phyloP scores from a whole-genome alignment of 2,888 invertebrate genomes.

The Quadriops clusia region DNA sequence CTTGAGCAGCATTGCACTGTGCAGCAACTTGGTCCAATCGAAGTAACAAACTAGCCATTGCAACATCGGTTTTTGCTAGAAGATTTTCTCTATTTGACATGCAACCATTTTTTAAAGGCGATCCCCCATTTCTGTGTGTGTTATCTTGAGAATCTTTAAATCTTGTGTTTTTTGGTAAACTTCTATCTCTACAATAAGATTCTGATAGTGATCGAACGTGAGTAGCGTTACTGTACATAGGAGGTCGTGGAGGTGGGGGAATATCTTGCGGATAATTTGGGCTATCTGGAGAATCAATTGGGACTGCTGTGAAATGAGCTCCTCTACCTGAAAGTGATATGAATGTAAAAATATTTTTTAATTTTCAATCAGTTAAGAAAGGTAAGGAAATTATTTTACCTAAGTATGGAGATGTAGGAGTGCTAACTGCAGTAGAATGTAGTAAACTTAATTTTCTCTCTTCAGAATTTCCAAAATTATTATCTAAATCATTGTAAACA shows the following conservation, averaged over 20 bases:
- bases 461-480: conserved; percentile 24
- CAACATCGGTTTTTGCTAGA: conserved; percentile 55
- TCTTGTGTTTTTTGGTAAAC: conserved; percentile 10
- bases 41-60: conserved; percentile 54
- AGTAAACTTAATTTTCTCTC: conserved; percentile 15
- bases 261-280: conserved; percentile 23
- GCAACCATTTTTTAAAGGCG: conserved; percentile 24
- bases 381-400: no score
- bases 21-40: conserved; percentile 59
- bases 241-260: conserved; percentile 18
- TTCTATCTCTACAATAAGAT: conserved; percentile 9
- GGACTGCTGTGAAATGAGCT: conserved; percentile 21
- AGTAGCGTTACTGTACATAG: conserved; percentile 9
- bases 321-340: conserved; percentile 19
- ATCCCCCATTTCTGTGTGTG: conserved; percentile 12
- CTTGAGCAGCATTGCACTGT: conserved; percentile 59
- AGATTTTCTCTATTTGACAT: conserved; percentile 41
- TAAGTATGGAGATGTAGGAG: conserved; percentile 35
- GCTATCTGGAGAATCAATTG: conserved; percentile 19
- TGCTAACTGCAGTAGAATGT: conserved; percentile 32
- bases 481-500: conserved; percentile 47
- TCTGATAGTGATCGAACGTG: conserved; percentile 16
- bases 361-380: no score
- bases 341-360: no score
- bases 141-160: conserved; percentile 11